Base-by-base conservation (phyloP, 2,888 invertebrate genomes). In the Ceraclea dissimilis region DNA sequence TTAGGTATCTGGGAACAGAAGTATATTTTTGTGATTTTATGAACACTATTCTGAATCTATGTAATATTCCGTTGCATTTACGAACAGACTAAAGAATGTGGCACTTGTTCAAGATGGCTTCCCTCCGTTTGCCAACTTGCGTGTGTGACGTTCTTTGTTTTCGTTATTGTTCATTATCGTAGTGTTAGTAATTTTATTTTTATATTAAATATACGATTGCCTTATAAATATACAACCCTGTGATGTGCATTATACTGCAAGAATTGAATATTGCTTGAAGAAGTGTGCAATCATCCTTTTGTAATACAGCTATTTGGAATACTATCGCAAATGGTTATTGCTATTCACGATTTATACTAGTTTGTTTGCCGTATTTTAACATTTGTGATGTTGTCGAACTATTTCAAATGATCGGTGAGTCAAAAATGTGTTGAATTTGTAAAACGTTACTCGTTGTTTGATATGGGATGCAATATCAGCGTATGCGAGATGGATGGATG, bases 61-160 rank as follows among this genome's bases (percentile, higher is more conserved):
- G 26, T 26, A 26, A 26, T 26, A 26, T 26, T 26, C 10, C 26
- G 5, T 39, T 2, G 13, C 39, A 39, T 71, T 70, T 70, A 66
- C 62, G 71, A 73, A 73, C 73, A 70, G 70, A 70, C 71, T 71
- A 75, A 76, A 80, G 82, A 83, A 83, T 83, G 83, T 82, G 81
- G 81, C 82, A 83, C 82, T 83, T 82, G 75, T 77, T 76, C 82
- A 84, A 84, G 81, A 84, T 84, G 84, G 84, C 83, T 80, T 82
- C 82, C 81, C 61, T 75, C 78, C 76, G 78, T 79, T 79, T 79
- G 78, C 78, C 79, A 79, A 79, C 77, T 78, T 78, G 77, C 75
- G 75, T 74, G 75, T 76, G 75, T 73, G 74, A 74, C 74, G 64
- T 65, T 63, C 62, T 64, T 64, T 64, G 64, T 64, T 62, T 63